Base-by-base conservation (phyloP, 2,888 invertebrate species). In the Tachystola acroxantha region DNA sequence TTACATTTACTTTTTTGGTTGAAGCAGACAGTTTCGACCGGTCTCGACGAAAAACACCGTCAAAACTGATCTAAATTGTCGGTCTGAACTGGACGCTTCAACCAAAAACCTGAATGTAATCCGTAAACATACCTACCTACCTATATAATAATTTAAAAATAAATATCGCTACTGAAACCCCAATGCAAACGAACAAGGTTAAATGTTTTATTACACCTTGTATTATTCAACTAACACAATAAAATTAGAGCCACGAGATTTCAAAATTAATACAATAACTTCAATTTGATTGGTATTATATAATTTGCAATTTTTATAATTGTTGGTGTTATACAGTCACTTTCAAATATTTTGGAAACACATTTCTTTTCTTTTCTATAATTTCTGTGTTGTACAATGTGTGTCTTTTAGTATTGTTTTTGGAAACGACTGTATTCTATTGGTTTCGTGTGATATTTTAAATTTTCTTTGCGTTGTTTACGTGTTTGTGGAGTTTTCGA, bases 401-500 rank as follows among this genome's bases (percentile, higher is more conserved):
- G 12, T 32, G 9, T 4, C 7, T 24, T 24, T n/a, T 24, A 4
- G n/a, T n/a, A n/a, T n/a, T n/a, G n/a, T 4, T 37, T 37, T 46
- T 42, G 35, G 29, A 42, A 36, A 30, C 57, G 45, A 50, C 34
- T 45, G 44, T 53, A 50, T 16, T 35, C 32, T 34, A n/a, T n/a
- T 33, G 31, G 26, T 20, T 39, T 32, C 29, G 34, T 39, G 27
- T 34, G 37, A 43, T 43, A 31, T 43, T 33, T 42, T 47, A 32
- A 34, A 28, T 33, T 50, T 28, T 16, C 35, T 47, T 42, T 48
- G n/a, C 24, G 33, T 45, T 46, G 44, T 53, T 42, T 48, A 40
- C 26, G 51, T 55, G 48, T 59, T 24, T 57, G 56, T 48, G 34
- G 30, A 45, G 43, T 52, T 47, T 43, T 34, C n/a, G n/a, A 29